Conservation (phyloP, 2,888 invertebrate species). For the Oscheius sp. region DNA sequence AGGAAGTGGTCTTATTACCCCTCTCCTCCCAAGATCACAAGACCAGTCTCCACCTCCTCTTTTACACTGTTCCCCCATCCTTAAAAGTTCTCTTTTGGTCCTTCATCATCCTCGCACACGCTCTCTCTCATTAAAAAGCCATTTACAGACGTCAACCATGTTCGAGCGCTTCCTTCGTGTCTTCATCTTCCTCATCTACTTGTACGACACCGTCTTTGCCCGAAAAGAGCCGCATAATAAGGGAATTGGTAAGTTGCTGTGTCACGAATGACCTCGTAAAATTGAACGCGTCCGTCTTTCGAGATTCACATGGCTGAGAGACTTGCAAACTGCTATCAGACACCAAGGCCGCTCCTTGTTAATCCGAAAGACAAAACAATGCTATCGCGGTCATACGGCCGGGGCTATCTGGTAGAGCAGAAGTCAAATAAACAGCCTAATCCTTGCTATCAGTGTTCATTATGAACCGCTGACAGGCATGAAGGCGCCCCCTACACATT, state of each 20-base stretch:
- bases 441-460: no score
- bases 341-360: conserved; percentile 2
- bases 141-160: conserved; percentile 42
- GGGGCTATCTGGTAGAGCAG: background rate
- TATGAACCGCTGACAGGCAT: no score
- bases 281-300: conserved; percentile 6
- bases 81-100: background rate
- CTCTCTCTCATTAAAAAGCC: conserved; percentile 33
- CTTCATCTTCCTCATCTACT: conserved; percentile 54
- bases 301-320: background rate
- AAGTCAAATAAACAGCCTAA: conserved; percentile 13
- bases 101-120: conserved; percentile 29
- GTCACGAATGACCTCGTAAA: conserved; percentile 21
- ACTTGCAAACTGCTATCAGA: background rate
- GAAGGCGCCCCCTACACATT: no score
- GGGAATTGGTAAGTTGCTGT: conserved; percentile 49
- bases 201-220: conserved; percentile 58
- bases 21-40: no score
- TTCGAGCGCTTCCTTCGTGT: conserved; percentile 55
- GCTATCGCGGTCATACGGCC: background rate
- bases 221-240: conserved; percentile 53
- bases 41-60: background rate
- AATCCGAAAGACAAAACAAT: background rate
- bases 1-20: conserved; percentile 1
- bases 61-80: conserved; percentile 6